Percentiles rank a stretch among this genome's conserved stretches.
Conservation (phyloP, 2,888 invertebrate genomes). For the Melipona beecheii region DNA sequence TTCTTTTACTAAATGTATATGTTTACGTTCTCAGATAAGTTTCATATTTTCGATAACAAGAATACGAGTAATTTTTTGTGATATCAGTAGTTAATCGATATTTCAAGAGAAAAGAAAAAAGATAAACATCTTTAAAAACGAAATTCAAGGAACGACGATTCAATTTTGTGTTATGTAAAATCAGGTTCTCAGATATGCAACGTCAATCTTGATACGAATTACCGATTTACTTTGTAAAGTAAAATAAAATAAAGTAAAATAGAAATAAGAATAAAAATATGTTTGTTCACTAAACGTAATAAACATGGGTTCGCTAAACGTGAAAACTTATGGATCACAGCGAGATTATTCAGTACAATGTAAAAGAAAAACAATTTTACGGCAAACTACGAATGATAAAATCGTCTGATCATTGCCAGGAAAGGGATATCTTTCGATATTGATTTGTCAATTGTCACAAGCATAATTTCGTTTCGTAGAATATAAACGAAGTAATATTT, state of each 20-base stretch:
- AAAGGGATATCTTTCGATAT: background rate
- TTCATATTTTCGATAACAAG: background rate
- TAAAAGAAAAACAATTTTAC: background rate
- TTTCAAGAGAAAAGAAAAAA: background rate
- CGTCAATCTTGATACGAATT: no score
- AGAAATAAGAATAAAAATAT: background rate
- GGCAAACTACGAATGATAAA: background rate
- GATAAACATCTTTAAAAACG: no score
- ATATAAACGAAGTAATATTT: background rate
- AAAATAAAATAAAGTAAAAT: no score
- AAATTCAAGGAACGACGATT: no score
- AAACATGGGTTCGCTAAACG: background rate
- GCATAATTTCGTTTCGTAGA: background rate
- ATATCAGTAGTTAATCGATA: background rate
- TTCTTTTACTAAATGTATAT: background rate
- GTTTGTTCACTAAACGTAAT: background rate
- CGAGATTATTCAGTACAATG: background rate
- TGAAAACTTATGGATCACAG: background rate
- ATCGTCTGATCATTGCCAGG: background rate
- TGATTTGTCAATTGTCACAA: background rate
- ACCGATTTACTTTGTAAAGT: no score
- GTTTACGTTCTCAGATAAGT: background rate
- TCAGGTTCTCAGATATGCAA: no score
- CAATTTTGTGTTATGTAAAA: no score
- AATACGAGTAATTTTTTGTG: no score